Evolutionary conservation across 1,140 invertebrate genomes (phyloP).

Genomic region (Drosophila fuyamai): DNA sequence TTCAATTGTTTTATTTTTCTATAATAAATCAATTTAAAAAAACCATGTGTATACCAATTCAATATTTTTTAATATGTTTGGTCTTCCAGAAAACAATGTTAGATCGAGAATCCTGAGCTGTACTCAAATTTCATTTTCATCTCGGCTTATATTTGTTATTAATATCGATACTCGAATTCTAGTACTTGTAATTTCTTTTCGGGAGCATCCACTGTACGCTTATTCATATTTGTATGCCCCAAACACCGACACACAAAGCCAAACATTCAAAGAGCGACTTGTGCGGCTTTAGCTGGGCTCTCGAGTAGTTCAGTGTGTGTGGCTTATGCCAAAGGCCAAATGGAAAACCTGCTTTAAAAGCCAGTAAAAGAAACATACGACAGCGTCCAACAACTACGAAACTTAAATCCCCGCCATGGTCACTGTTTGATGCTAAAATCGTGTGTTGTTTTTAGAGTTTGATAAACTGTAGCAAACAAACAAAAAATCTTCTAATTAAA

Average conservation of each 20-base stretch:
- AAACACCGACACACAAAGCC: conserved; percentile 32
- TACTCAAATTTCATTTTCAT: too few relatives aligned
- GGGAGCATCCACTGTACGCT: conserved; percentile 20
- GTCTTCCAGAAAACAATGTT: too few relatives aligned
- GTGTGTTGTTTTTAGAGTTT: conserved; percentile 25
- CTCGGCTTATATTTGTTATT: too few relatives aligned
- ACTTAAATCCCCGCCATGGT: conserved; percentile 25
- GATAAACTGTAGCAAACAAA: conserved; percentile 20
- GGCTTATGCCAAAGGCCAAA: conserved; percentile 47
- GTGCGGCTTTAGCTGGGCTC: conserved; percentile 37
- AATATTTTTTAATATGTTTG: too few relatives aligned
- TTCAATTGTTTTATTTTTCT: too few relatives aligned
- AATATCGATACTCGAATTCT: neutral
- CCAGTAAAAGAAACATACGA: conserved; percentile 28
- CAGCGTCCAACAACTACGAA: conserved; percentile 13
- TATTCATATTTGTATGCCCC: conserved; percentile 44
- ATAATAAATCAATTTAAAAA: too few relatives aligned
- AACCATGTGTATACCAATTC: too few relatives aligned
- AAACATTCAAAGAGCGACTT: conserved; percentile 20
- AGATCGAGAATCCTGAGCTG: too few relatives aligned
- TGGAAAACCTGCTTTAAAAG: conserved; percentile 45
- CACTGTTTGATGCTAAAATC: conserved; percentile 37
- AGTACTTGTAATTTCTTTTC: neutral
- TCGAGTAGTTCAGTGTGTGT: conserved; percentile 30
- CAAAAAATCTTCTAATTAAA: conserved; percentile 49